phyloP scores from a whole-genome alignment of 2,888 invertebrate genomes.

The Eristalinus sepulchralis region DNA sequence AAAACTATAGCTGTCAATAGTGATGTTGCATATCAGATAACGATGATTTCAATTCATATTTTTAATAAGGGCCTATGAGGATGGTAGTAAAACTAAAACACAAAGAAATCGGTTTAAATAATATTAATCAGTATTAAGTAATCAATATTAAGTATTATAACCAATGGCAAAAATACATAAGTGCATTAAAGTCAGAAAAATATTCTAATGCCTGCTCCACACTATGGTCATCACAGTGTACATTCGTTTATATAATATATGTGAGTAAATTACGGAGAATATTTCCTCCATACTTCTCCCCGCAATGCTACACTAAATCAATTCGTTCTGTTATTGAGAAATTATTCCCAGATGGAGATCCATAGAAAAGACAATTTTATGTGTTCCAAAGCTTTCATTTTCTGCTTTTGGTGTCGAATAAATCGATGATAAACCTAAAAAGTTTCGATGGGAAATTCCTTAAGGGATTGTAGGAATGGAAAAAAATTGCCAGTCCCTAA shows the following conservation, averaged over 20 bases:
- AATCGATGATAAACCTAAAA: conserved; percentile 31
- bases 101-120: no score
- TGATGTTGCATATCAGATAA: no score
- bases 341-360: conserved; percentile 49
- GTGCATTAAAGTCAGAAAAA: no score
- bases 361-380: conserved; percentile 37
- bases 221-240: no score
- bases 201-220: no score
- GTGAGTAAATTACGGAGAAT: background rate
- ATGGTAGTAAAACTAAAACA: no score
- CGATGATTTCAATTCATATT: no score
- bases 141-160: no score
- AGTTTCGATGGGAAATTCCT: background rate
- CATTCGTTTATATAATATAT: background rate
- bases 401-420: background rate
- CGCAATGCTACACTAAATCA: conserved; percentile 14
- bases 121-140: no score
- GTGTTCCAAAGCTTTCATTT: background rate
- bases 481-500: conserved; percentile 1
- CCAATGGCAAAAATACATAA: no score
- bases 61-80: no score
- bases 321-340: conserved; percentile 41
- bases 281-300: conserved; percentile 8
- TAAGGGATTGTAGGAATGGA: background rate
- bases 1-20: no score